Percentiles rank a stretch among this genome's conserved stretches.
Evolutionary conservation across 2,888 invertebrate genomes (phyloP).

Genomic region (Acanthosepion esculentum): DNA sequence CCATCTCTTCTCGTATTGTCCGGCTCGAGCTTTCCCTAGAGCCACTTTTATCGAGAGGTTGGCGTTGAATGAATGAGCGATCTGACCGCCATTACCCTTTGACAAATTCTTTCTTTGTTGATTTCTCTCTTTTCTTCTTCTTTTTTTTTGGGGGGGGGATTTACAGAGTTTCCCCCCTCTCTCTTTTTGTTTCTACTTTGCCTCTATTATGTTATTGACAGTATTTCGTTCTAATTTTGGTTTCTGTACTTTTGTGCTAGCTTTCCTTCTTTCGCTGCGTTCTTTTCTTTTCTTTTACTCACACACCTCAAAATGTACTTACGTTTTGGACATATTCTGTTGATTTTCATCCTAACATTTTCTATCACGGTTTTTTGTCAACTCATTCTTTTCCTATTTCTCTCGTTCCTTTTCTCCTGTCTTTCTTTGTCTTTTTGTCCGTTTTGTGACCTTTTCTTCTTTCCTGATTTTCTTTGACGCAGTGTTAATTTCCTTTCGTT

Average conservation of each 20-base stretch:
- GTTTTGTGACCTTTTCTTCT: neutral
- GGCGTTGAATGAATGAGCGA: neutral
- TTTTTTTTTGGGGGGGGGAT: neutral
- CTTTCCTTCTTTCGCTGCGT: neutral
- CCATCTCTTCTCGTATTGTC: neutral
- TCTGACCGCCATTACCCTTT: neutral
- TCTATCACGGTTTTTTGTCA: neutral
- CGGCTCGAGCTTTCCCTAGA: neutral
- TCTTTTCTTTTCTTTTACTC: neutral
- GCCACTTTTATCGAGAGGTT: neutral
- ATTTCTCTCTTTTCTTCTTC: neutral
- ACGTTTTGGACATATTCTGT: neutral
- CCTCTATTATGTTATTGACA: neutral
- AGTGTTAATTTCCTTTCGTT: neutral
- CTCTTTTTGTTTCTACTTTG: neutral
- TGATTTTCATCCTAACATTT: neutral
- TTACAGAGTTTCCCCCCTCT: neutral
- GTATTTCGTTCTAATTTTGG: neutral
- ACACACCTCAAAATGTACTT: too few species aligned
- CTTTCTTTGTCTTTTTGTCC: neutral
- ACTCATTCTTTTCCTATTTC: neutral
- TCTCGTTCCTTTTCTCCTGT: neutral
- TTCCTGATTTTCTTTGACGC: neutral
- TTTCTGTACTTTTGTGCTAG: too few species aligned
- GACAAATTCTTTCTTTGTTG: neutral